A percentile compares a stretch with the other conserved stretches of the same genome.
These are phyloP conservation scores for Etheostoma nigrum DNA, from an alignment of 2,797 vertebrate genomes.

Conservation along the genomic window DNA sequence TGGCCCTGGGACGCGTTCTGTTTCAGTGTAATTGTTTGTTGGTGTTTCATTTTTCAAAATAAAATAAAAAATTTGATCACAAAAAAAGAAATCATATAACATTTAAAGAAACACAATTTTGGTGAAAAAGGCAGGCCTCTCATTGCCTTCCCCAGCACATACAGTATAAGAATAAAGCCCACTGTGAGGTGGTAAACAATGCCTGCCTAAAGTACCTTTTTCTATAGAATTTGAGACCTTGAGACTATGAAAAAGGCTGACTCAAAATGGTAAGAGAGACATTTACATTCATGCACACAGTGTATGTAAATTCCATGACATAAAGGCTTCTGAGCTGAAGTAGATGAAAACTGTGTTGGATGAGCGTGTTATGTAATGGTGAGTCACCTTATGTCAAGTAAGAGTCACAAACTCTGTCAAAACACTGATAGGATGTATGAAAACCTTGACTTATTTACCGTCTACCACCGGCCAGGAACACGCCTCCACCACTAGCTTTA, in stretches of 20 bases:
- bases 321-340: no score
- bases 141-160: not conserved
- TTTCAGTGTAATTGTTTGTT: no score
- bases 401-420: not conserved
- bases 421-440: not conserved
- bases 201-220: not conserved
- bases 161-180: not conserved
- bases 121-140: not conserved
- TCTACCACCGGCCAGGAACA: not conserved
- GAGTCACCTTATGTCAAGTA: not conserved
- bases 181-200: not conserved
- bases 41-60: no score
- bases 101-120: not conserved
- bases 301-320: not conserved
- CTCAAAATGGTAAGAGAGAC: not conserved
- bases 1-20: no score
- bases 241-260: not conserved
- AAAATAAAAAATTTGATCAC: no score
- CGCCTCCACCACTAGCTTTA: not conserved
- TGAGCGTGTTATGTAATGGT: not conserved
- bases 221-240: not conserved
- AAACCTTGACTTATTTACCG: not conserved
- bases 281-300: not conserved
- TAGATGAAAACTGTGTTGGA: not conserved
- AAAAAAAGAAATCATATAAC: no score